Base-by-base conservation (phyloP, 2,797 vertebrate species). In the Oreortyx pictus region DNA sequence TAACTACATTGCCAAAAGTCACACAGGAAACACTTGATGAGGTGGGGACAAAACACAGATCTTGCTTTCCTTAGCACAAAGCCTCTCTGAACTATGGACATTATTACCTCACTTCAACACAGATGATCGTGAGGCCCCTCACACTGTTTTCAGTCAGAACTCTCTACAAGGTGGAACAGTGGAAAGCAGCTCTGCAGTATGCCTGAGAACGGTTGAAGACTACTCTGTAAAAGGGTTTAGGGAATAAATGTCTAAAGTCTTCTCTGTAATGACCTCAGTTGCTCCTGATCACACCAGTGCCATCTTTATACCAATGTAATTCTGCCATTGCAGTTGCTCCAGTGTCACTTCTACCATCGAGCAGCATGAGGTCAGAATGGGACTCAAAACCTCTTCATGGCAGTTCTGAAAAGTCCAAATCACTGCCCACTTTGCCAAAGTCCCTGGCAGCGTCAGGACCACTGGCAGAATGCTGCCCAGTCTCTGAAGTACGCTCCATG, bases 401-500 rank as follows among this genome's bases (percentile, higher is more conserved):
- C 41, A 65, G 29, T 64, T 44, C 66, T 61, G 35, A 33, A 8
- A 70, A 66, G 35, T 29, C 29, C 70, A 78, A 81, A 56, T 39
- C 46, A 11, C 0, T 2, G 27, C 6, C 64, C 24, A 5, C 20
- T 54, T 84, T 60, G n/a, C 35, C 33, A 20, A 47, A 81, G 35
- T 16, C 54, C 29, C 33, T 80, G 6, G 1, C 7, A 3, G 5
- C 5, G 15, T 33, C 43, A 11, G 47, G 54, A 16, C 29, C 7
- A 24, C 47, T 17, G 46, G 37, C 41, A 29, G 39, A 37, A 13
- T 7, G 15, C 15, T 47, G 7, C 31, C 18, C 14, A 20, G 2
- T 3, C 14, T n/a, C 65, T 31, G 25, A 60, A 74, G 44, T 8
- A 8, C 2, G 1, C 6, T 4, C 50, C 3, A 0, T 0, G 3